Conservation (phyloP, 2,113 vertebrate species). For the Calonectris borealis region DNA sequence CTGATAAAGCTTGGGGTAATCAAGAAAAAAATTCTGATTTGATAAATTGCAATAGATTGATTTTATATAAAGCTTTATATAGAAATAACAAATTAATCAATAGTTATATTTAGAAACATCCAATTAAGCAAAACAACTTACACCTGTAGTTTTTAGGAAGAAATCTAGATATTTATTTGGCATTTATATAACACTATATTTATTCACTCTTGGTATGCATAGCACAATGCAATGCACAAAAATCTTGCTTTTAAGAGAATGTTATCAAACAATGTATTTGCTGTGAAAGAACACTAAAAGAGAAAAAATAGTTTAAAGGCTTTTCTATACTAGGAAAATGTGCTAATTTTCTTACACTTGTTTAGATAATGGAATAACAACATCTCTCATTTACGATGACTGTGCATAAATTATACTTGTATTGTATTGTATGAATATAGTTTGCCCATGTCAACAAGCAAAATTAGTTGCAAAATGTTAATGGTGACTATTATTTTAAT, state of each 20-base stretch:
- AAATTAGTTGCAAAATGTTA: background rate
- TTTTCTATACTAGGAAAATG: background rate
- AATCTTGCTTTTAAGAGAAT: background rate
- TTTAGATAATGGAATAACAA: background rate
- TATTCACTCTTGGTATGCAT: background rate
- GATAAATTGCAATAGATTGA: background rate
- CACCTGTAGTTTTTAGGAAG: background rate
- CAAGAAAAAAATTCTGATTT: background rate
- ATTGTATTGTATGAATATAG: background rate
- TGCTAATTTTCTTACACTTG: background rate
- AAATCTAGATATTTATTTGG: background rate
- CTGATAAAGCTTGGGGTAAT: background rate
- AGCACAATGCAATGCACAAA: background rate
- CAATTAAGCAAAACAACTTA: background rate
- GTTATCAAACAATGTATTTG: background rate
- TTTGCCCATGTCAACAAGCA: background rate
- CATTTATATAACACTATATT: background rate
- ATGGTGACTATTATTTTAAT: background rate
- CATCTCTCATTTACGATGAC: background rate
- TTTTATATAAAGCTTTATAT: background rate
- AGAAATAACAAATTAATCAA: background rate
- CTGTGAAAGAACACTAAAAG: background rate
- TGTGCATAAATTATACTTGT: background rate
- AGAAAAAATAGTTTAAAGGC: background rate
- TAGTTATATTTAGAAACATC: background rate